Percentiles rank a stretch among this genome's conserved stretches.
Conservation (phyloP, 2,888 invertebrate genomes). For the Baccha elongata region DNA sequence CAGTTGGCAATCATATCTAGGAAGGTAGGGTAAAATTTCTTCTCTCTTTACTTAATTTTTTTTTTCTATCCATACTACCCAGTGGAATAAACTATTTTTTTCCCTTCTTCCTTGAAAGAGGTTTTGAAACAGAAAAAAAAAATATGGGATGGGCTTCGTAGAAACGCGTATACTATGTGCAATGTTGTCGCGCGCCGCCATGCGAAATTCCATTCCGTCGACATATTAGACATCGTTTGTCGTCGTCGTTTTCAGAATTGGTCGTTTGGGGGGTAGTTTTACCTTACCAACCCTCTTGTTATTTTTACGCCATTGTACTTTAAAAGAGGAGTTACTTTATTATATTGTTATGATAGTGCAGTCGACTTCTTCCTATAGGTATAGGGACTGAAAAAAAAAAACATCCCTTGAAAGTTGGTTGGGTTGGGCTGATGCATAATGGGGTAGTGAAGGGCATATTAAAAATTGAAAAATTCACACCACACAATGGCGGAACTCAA, state of each 20-base stretch:
- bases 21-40: constrained; percentile 38
- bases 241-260: constrained; percentile 2
- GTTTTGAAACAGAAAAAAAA: constrained; percentile 37
- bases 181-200: constrained; percentile 64
- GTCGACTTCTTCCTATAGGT: constrained; percentile 44
- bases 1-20: constrained; percentile 8
- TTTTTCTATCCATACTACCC: background rate
- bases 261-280: constrained; percentile 48
- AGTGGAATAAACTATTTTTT: constrained; percentile 56
- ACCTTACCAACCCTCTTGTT: constrained; percentile 47
- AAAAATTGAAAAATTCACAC: constrained; percentile 38
- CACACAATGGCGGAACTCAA: constrained; percentile 58
- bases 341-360: constrained; percentile 67
- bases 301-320: constrained; percentile 57
- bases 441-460: background rate
- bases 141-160: constrained; percentile 70
- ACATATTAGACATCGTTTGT: constrained; percentile 58
- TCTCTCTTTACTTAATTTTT: constrained; percentile 17
- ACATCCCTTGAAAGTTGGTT: background rate
- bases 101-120: constrained; percentile 13
- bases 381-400: background rate
- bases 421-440: background rate
- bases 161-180: constrained; percentile 45
- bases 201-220: constrained; percentile 66
- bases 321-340: constrained; percentile 69